Conservation (phyloP, 2,797 vertebrate species). For the Oceanodroma leucorhoa region DNA sequence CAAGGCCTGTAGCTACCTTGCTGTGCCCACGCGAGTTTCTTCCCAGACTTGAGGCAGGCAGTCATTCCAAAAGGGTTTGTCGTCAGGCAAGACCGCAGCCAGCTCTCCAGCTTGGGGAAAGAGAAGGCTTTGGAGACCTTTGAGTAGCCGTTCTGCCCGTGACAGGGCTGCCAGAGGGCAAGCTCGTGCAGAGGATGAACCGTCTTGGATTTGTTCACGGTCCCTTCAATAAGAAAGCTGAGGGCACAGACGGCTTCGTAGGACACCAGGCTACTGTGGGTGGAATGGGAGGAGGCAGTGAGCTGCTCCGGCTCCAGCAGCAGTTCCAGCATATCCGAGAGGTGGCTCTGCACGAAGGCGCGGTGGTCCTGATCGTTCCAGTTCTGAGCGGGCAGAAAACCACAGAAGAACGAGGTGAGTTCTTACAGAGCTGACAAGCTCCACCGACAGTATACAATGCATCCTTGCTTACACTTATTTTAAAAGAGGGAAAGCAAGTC, state of each 20-base stretch:
- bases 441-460: rapidly evolving
- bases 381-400: constrained; percentile 77
- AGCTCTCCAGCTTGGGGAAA: constrained; percentile 82
- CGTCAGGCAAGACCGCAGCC: constrained; percentile 80
- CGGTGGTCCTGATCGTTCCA: constrained; percentile 93
- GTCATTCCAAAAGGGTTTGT: constrained; percentile 89
- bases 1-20: constrained; percentile 79
- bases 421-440: background rate
- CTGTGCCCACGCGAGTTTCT: constrained; percentile 92
- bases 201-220: constrained; percentile 52
- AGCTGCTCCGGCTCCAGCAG: constrained; percentile 89
- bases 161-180: constrained; percentile 81
- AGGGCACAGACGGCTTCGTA: constrained; percentile 82
- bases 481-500: background rate
- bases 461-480: too few relatives aligned
- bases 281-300: constrained; percentile 75
- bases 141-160: constrained; percentile 82
- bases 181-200: constrained; percentile 85
- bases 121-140: constrained; percentile 80
- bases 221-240: constrained; percentile 89
- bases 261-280: constrained; percentile 80
- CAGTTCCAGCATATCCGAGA: constrained; percentile 87
- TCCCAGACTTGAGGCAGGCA: constrained; percentile 87
- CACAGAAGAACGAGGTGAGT: background rate
- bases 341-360: constrained; percentile 85